These are phyloP conservation scores for Linyphia triangularis DNA, from an alignment of 2,888 invertebrate genomes.

Conservation along the genomic window DNA sequence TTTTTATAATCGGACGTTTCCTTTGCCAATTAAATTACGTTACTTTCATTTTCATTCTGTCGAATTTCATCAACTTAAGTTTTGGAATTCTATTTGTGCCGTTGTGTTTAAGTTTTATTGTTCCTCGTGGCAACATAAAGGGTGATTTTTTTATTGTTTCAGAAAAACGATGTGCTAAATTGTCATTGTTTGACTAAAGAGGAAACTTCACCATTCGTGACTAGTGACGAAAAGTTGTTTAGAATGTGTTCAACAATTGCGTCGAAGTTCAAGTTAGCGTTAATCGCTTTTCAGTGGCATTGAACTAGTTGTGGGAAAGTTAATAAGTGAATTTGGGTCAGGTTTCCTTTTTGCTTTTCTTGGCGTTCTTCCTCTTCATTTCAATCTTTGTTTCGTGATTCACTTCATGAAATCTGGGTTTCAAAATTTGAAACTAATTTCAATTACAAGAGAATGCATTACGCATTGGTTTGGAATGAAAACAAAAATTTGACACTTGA, in stretches of 20 bases:
- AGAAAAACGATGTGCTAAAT: neutral
- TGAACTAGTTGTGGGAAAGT: constrained; percentile 54
- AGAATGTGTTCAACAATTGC: neutral
- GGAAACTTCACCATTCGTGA: neutral
- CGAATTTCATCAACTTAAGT: constrained; percentile 26
- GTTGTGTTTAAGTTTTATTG: neutral
- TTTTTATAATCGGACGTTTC: constrained; percentile 4
- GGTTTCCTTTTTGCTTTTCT: neutral
- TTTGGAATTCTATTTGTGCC: neutral
- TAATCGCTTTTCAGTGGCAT: constrained; percentile 41
- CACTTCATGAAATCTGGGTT: neutral
- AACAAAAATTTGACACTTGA: no score
- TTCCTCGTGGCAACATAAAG: neutral
- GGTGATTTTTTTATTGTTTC: neutral
- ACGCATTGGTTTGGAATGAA: no score
- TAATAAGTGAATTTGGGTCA: constrained; percentile 36
- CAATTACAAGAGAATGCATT: no score
- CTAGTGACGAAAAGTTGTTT: neutral
- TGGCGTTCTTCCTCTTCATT: neutral
- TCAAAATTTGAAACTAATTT: no score
- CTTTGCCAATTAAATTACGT: constrained; percentile 65
- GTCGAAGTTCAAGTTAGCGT: constrained; percentile 69
- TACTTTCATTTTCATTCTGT: constrained; percentile 32
- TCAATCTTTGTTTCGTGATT: no score
- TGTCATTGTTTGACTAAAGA: neutral